Base-by-base conservation (phyloP, 2,797 vertebrate genomes). In the Prionace glauca region DNA sequence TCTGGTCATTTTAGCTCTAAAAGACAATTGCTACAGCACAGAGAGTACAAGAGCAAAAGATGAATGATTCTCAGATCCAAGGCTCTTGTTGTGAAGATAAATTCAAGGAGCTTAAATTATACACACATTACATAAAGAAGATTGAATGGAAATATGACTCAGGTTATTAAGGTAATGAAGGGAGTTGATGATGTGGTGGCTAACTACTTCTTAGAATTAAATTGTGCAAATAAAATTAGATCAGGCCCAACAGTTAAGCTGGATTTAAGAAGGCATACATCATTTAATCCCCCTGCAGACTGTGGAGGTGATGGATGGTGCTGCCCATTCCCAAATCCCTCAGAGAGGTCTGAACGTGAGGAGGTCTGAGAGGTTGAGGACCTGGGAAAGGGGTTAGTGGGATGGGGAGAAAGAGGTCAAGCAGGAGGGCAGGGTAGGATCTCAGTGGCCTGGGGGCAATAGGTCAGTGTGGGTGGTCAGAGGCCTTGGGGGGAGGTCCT, bases 131-230 rank as follows among this genome's bases (percentile, higher is more conserved):
- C 32, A 56, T 74, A 94, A 41, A 94, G 87, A 90, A 90, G 56
- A 74, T 32, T 94, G 69, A 94, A 22, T 11, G 69, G 41, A 74
- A 50, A 74, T 94, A 62, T 90, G 87, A 90, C 26, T 62, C 56
- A 94, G 69, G 41, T 74, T 32, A 56, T 94, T 94, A n/a, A 94
- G 71, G 45, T 74, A 74, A 94, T 94, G 93, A 71, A 24, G 91
- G 36, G 65, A 94, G 20, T 90, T 94, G 20, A 41, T 94, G 65
- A 94, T 69, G 65, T 50, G 71, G 45, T 74, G 45, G 24, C 93
- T 56, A 32, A 74, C 93, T 72, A 94, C 74, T 94, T 94, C 45
- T 72, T 94, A 29, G 69, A 74, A 74, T 74, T 94, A 62, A 94
- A 50, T 94, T 94, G 71, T 94, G 71, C 29, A 56, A 74, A 74